These are phyloP conservation scores for Drosophila asahinai DNA, from an alignment of 1,140 invertebrate species.

Conservation along the genomic window DNA sequence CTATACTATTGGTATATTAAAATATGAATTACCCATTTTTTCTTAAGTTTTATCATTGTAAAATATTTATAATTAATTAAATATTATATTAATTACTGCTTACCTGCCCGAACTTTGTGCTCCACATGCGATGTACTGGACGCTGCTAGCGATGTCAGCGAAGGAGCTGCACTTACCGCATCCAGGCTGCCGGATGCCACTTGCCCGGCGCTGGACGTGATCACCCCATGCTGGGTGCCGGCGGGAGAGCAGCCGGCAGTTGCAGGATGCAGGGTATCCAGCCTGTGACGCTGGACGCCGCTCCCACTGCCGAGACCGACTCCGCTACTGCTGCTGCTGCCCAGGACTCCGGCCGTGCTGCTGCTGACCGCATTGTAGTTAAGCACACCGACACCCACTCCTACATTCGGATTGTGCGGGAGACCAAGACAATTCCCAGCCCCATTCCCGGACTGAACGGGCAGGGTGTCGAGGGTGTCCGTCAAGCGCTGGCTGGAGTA, in stretches of 20 bases:
- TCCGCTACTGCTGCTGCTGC: slow-evolving; percentile 44
- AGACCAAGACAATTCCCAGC: slow-evolving; percentile 73
- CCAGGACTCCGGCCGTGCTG: slow-evolving; percentile 66
- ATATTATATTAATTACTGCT: slow-evolving; percentile 2
- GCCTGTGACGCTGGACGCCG: slow-evolving; percentile 70
- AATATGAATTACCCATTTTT: no score
- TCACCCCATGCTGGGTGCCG: slow-evolving; percentile 77
- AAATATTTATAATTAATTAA: no score
- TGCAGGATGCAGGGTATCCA: slow-evolving; percentile 79
- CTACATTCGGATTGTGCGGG: slow-evolving; percentile 66
- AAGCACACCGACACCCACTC: slow-evolving; percentile 60
- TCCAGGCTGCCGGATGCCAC: slow-evolving; percentile 52
- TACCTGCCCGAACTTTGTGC: slow-evolving; percentile 76
- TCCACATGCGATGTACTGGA: slow-evolving; percentile 65
- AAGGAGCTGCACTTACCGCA: slow-evolving; percentile 56
- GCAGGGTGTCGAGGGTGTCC: slow-evolving; percentile 79
- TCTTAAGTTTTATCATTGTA: no score
- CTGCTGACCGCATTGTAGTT: slow-evolving; percentile 82
- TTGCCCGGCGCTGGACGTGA: slow-evolving; percentile 73
- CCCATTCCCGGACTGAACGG: slow-evolving; percentile 70
- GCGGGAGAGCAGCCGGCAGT: slow-evolving; percentile 75
- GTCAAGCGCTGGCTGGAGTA: slow-evolving; percentile 80
- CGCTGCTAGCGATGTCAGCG: slow-evolving; percentile 46
- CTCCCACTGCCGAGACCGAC: slow-evolving; percentile 34
- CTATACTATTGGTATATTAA: no score